Evolutionary conservation across 1,140 invertebrate species (phyloP).

Genomic region (Chrysopa pallens): DNA sequence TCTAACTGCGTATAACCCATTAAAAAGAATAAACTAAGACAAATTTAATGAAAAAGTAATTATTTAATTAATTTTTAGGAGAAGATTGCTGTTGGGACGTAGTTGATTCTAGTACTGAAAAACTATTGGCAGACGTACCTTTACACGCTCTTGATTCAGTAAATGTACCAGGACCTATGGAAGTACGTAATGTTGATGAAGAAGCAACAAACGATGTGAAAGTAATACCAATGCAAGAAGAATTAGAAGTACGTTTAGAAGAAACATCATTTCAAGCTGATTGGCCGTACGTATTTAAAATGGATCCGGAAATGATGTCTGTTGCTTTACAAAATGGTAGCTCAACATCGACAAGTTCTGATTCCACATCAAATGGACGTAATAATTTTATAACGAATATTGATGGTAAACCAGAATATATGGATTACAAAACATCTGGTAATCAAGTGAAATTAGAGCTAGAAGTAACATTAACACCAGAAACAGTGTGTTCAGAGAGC

Average conservation of each 20-base stretch:
- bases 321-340: slow-evolving; percentile 10
- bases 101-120: slow-evolving; percentile 26
- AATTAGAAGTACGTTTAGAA: slow-evolving; percentile 27
- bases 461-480: slow-evolving; percentile 30
- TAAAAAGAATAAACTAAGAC: too few relatives aligned
- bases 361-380: slow-evolving; percentile 6
- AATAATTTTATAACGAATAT: too few relatives aligned
- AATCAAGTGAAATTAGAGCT: slow-evolving; percentile 28
- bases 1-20: too few relatives aligned
- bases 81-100: slow-evolving; percentile 22
- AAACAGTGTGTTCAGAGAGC: slow-evolving; percentile 23
- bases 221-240: slow-evolving; percentile 31
- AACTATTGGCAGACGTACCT: slow-evolving; percentile 18
- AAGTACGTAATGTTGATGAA: slow-evolving; percentile 13
- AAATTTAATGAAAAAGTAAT: too few relatives aligned
- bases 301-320: slow-evolving; percentile 20
- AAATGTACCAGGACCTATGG: slow-evolving; percentile 13
- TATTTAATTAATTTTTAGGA: not conserved
- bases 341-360: slow-evolving; percentile 5
- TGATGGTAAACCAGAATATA: slow-evolving; percentile 6
- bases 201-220: slow-evolving; percentile 20
- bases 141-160: slow-evolving; percentile 18
- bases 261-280: slow-evolving; percentile 22
- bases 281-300: slow-evolving; percentile 21
- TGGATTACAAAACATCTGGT: not conserved